Evolutionary conservation across 2,797 vertebrate species (phyloP).

Genomic region (Peromyscus eremicus): DNA sequence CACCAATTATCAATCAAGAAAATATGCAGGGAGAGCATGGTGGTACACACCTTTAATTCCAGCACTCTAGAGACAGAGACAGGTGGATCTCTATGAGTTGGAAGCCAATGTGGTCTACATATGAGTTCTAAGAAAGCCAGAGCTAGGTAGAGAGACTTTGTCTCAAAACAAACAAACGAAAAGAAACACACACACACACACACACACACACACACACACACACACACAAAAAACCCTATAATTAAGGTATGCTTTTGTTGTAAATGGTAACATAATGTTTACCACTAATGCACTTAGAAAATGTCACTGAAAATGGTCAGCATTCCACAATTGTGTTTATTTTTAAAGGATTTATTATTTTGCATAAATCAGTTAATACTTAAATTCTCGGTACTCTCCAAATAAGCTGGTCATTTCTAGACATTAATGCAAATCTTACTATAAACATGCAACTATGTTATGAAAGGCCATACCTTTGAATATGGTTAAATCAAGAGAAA

Average conservation of each 20-base stretch:
- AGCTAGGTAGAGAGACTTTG: neutral
- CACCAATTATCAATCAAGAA: neutral
- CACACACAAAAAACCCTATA: neutral
- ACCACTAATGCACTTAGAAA: neutral
- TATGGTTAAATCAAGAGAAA: conserved; percentile 65
- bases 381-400: conserved; percentile 68
- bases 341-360: conserved; percentile 24
- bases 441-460: conserved; percentile 45
- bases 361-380: neutral
- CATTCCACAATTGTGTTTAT: neutral
- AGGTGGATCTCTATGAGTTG: neutral
- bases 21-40: neutral
- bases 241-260: neutral
- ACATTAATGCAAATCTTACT: conserved; percentile 46
- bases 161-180: neutral
- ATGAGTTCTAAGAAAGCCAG: neutral
- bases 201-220: neutral
- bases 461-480: conserved; percentile 40
- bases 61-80: too few species aligned
- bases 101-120: neutral
- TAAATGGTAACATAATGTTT: neutral
- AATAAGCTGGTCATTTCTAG: conserved; percentile 30
- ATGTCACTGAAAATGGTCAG: neutral
- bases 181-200: neutral
- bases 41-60: too few species aligned